A percentile compares a stretch with the other conserved stretches of the same genome.
These are phyloP conservation scores for Zapus hudsonius DNA, from an alignment of 2,113 vertebrate species.

Conservation along the genomic window DNA sequence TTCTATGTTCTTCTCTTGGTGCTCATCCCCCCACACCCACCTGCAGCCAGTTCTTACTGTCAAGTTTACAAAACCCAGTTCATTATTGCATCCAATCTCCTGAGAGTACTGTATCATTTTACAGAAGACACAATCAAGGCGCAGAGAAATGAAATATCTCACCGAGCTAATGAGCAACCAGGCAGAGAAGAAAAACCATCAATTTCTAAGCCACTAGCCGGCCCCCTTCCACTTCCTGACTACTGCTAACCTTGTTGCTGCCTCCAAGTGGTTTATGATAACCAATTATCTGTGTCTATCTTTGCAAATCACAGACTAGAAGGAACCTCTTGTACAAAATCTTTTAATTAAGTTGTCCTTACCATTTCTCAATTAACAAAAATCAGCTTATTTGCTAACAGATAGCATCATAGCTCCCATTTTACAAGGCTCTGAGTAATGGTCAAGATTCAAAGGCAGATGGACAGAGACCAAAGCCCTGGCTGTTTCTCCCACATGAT, in stretches of 20 bases:
- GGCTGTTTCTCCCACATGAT: not conserved
- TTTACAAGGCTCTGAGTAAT: not conserved
- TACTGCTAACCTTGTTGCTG: not conserved
- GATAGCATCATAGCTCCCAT: not conserved
- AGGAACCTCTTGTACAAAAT: not conserved
- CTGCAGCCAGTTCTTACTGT: not conserved
- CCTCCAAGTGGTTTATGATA: not conserved
- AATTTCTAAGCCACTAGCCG: not conserved
- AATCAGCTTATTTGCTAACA: not conserved
- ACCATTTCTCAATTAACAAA: not conserved
- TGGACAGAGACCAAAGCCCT: not conserved
- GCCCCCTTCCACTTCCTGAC: not conserved
- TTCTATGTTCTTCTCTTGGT: too few species aligned
- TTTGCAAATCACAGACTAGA: not conserved
- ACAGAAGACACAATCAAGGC: not conserved
- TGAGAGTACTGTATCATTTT: not conserved
- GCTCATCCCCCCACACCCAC: not conserved
- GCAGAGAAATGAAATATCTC: not conserved
- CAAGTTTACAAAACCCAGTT: not conserved
- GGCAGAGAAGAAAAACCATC: not conserved
- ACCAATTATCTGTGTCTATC: not conserved
- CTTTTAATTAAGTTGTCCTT: not conserved
- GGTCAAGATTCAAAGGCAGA: not conserved
- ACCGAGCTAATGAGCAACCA: not conserved
- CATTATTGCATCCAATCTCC: not conserved